Evolutionary conservation across 2,888 invertebrate species (phyloP), one percentile per base, ranked within the genome.

Genomic region (Drosophila eohydei): DNA sequence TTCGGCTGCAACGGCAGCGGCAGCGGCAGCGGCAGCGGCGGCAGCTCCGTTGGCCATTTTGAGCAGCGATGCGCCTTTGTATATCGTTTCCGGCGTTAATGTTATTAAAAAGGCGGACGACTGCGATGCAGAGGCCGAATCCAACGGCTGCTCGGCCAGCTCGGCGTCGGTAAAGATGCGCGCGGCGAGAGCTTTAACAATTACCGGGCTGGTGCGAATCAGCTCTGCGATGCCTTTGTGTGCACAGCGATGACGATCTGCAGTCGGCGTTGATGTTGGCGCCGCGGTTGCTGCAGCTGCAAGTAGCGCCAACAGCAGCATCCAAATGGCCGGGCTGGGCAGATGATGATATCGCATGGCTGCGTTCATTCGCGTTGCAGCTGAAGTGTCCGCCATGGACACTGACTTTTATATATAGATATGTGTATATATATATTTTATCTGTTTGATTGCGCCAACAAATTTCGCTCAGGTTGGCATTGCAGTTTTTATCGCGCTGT

Each of bases 41-140:
- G 54, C 63, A 16, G 64, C 81, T 55, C 90, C 89, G 34, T 88
- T 82, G 61, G 90, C 87, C 71, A 91, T 87, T 88, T 93, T 93
- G 69, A 93, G 77, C 57, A 90, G 69, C 43, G 93, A 93, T 52
- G 93, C 92, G 46, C 92, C 92, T 85, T 93, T 93, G 88, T 93
- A 93, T 81, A 93, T 91, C 68, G 92, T 93, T 85, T 91, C 92
- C 71, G 92, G 92, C 81, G 92, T 92, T 90, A 93, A 92, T 87
- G 93, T 92, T 87, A 93, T 93, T 91, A 92, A 90, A 90, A 91
- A 89, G 75, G 91, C 83, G 74, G 88, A 83, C 71, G 71, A 52
- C 59, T 62, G 46, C 43, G 81, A 46, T 12, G 64, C 57, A 38
- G 72, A 57, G 64, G 65, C 38, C n/a, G 60, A 38, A 43, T 58